These are phyloP conservation scores for Gymnogyps californianus DNA, from an alignment of 2,113 vertebrate genomes.

Conservation along the genomic window DNA sequence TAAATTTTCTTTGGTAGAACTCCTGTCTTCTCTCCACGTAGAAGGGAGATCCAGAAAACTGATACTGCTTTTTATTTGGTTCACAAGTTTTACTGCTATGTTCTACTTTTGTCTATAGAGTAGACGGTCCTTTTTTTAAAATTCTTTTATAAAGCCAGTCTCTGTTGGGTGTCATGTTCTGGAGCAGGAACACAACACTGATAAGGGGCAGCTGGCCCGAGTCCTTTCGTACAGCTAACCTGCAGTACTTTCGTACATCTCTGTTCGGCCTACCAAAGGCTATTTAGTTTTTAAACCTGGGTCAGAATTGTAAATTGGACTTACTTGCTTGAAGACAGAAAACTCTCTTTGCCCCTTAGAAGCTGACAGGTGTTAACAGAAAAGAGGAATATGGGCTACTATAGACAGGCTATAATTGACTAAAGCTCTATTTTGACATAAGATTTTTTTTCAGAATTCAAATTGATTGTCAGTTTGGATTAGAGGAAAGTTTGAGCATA, in stretches of 20 bases:
- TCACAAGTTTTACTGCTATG: neutral
- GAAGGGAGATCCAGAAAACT: neutral
- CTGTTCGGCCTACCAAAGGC: neutral
- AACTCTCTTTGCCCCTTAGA: neutral
- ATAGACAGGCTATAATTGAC: neutral
- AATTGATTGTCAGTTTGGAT: conserved; percentile 41
- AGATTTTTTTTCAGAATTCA: neutral
- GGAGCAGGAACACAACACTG: neutral
- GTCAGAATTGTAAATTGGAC: neutral
- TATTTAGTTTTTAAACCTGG: neutral
- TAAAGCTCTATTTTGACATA: conserved; percentile 6
- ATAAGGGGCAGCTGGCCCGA: neutral
- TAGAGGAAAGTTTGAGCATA: conserved; percentile 15
- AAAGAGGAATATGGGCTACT: neutral
- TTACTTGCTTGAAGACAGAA: neutral
- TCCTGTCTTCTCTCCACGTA: neutral
- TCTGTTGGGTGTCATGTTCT: neutral
- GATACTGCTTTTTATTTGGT: neutral
- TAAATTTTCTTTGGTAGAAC: neutral
- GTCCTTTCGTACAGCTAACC: neutral
- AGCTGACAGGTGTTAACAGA: neutral
- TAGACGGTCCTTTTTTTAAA: neutral
- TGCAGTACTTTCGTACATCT: neutral
- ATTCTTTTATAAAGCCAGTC: neutral
- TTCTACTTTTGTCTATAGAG: neutral